These are phyloP conservation scores for Cheilosia pagana DNA, from an alignment of 2,888 invertebrate genomes.

Conservation along the genomic window DNA sequence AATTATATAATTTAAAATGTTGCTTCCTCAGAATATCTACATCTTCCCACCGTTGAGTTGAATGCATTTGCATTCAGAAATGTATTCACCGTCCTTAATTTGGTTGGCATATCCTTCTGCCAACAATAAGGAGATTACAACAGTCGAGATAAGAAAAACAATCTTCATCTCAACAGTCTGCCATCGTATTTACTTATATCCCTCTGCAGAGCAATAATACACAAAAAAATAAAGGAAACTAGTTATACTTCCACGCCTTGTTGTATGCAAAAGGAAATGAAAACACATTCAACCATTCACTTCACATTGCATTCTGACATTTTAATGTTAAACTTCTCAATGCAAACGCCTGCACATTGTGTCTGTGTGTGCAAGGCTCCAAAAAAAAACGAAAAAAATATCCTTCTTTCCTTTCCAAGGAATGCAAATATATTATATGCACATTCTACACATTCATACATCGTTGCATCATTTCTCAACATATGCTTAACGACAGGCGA, in stretches of 20 bases:
- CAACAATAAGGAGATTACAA: neutral
- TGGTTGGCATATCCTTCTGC: neutral
- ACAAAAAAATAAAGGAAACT: neutral
- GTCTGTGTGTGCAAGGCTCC: no score
- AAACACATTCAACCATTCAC: conserved; percentile 49
- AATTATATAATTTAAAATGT: no score
- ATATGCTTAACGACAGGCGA: conserved; percentile 39
- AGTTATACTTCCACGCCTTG: neutral
- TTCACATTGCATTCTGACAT: conserved; percentile 52
- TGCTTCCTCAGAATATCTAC: no score
- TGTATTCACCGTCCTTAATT: no score
- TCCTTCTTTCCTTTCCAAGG: conserved; percentile 37
- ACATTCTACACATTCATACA: neutral
- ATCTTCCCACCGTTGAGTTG: no score
- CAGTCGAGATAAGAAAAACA: neutral
- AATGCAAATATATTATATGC: conserved; percentile 11
- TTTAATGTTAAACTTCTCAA: conserved; percentile 18
- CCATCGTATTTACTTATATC: neutral
- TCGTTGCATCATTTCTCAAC: conserved; percentile 51
- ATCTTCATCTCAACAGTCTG: neutral
- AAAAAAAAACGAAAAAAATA: conserved; percentile 11
- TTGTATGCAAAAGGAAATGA: conserved; percentile 47
- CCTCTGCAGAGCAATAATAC: neutral
- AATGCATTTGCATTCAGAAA: no score
- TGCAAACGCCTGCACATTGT: neutral